Evolutionary conservation across 2,888 invertebrate species (phyloP), one percentile per base, ranked within the genome.

Genomic region (Leucoma salicis): DNA sequence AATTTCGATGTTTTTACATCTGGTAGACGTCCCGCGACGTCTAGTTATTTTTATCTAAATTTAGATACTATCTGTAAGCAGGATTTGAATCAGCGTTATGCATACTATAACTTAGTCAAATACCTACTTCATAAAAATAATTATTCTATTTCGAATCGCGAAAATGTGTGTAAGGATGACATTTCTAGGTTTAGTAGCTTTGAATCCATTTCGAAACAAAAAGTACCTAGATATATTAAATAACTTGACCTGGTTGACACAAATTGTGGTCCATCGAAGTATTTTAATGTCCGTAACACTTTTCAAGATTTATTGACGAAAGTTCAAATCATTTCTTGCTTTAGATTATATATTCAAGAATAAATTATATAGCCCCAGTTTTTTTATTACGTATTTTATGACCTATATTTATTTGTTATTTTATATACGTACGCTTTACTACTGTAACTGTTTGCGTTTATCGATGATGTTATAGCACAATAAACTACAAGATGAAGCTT

Each of bases 351-450:
- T n/a, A 36, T 50, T 51, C 46, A 46, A 41, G 43, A 63, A 56
- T 56, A 55, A 34, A 35, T 25, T 29, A 13, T 27, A 15, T 39
- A 48, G 57, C 37, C 45, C 60, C 35, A 51, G 45, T 42, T 66
- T 46, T 50, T 56, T 54, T 50, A 53, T 58, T 49, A 48, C 24
- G 31, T 49, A 43, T 63, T 63, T 63, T 57, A 50, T 63, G 57
- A 63, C 39, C 57, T 42, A 40, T 24, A 42, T 27, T n/a, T n/a
- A n/a, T 49, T 46, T 46, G 32, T 42, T 49, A 45, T 49, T 50
- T 52, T 40, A 25, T 47, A n/a, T n/a, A n/a, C n/a, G n/a, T 55
- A 52, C 15, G 39, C 29, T 55, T 47, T 48, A 41, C 35, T 46
- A 47, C 34, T 28, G 41, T 46, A 50, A 44, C 53, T 48, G 34